Conservation (phyloP, 30 jellyfish, hydroid and myxozoan genomes). For the Morbakka virulenta region DNA sequence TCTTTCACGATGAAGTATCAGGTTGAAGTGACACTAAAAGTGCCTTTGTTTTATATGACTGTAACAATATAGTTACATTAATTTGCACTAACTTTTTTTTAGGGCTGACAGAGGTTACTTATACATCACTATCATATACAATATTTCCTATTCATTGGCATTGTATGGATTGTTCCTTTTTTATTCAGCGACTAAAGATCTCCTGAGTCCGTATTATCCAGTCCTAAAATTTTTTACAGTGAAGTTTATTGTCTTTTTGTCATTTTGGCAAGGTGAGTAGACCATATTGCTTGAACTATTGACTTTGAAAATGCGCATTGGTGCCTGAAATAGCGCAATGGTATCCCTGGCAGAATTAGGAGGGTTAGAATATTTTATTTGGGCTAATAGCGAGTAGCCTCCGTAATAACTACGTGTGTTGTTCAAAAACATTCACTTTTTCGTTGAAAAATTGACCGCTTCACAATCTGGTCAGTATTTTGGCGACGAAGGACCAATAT, state of each 20-base stretch:
- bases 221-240: slow-evolving; percentile 88
- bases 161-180: slow-evolving; percentile 84
- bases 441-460: no score
- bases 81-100: neutral
- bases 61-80: no score
- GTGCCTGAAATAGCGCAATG: neutral
- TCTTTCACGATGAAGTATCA: no score
- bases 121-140: slow-evolving; percentile 80
- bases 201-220: slow-evolving; percentile 91
- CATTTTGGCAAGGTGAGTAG: slow-evolving; percentile 96
- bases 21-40: no score
- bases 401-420: no score
- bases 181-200: slow-evolving; percentile 82
- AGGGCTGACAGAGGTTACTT: slow-evolving; percentile 96
- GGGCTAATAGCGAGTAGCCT: no score
- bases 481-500: no score
- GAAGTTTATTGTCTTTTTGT: slow-evolving; percentile 81
- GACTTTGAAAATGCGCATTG: neutral
- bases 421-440: no score
- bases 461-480: no score
- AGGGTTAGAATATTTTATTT: no score
- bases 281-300: neutral
- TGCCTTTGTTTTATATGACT: no score
- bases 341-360: no score
- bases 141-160: slow-evolving; percentile 84